Evolutionary conservation across 2,113 vertebrate genomes (phyloP), one percentile per base, ranked within the genome.

Genomic region (Cheirogaleus medius): DNA sequence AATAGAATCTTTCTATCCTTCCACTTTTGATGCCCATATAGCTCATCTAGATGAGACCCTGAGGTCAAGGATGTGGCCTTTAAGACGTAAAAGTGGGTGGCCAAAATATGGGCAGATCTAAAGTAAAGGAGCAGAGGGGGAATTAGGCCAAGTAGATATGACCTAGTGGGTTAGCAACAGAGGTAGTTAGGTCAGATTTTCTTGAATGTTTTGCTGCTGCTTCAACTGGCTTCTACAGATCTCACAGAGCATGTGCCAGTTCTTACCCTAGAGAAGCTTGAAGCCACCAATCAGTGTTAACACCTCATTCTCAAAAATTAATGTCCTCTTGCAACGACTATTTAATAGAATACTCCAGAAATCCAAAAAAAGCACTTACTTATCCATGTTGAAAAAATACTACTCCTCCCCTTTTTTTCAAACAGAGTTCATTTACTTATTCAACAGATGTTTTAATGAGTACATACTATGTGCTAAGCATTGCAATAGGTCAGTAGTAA

Each of bases 241-340:
- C 42, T 21, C 60, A 20, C 0, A 34, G 10, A 69, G 2, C 27
- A 3, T 6, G 10, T n/a, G 23, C 6, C 13, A 21, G 0, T 80
- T 71, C n/a, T 87, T 42, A 63, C 2, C 8, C 4, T 12, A 9
- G n/a, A 2, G 10, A 69, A 96, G 2, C 17, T 17, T 18, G 3
- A 90, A 49, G 37, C 1, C 2, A 34, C 15, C 3, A 66, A 52
- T 83, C 9, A 27, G 8, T 73, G 63, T 68, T 54, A 47, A 87
- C 12, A 71, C 58, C 9, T 47, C 18, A 34, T 58, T 90, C 52
- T 87, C 56, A 74, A 80, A 96, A 90, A n/a, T 37, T 73, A 86
- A 42, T 87, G 47, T 78, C 21, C 18, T 47, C n/a, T 84, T 83
- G 37, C 11, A 76, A 49, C 63, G 42, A 47, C 11, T 52, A 25